Base-by-base conservation (phyloP, 2,888 invertebrate species). In the Catotricha subobsoleta region DNA sequence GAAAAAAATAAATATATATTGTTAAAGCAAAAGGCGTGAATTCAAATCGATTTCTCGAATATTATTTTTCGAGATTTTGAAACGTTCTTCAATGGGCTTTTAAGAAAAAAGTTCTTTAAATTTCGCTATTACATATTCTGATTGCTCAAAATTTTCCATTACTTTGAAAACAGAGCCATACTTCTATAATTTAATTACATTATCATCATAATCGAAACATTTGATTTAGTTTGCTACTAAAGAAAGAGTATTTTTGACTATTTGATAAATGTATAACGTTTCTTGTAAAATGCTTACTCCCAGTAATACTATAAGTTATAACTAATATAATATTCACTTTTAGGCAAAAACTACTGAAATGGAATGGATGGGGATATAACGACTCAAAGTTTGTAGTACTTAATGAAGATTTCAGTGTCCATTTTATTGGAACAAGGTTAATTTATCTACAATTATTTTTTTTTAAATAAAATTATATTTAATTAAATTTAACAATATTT, bases 331-430 rank as follows among this genome's bases (percentile, higher is more conserved):
- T 29, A 28, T n/a, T n/a, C n/a, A n/a, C n/a, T n/a, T n/a, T n/a
- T n/a, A 94, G 94, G 53, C 88, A 92, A 64, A 81, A 91, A 41
- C 62, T 87, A 27, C 66, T 97, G 39, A 95, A 92, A 67, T 97
- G 97, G 97, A 92, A 95, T 66, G 98, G 98, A 18, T 98, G 98
- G 98, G 98, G 98, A n/a, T 98, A 95, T 68, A 83, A 80, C 48
- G 95, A 97, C 63, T 88, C 94, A 0, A 74, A 74, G 61, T 97
- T 98, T 61, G 61, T 70, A 40, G 33, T 40, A 15, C 23, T 20
- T 15, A 39, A 39, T 23, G 16, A n/a, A n/a, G n/a, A 31, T 15
- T 37, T 37, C 12, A 28, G 16, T 25, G 19, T 20, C n/a, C 16
- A 28, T 6, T 25, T 40, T 15, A 13, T 30, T n/a, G 29, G 29